phyloP scores from a whole-genome alignment of 2,113 vertebrate genomes.

The Bettongia penicillata region DNA sequence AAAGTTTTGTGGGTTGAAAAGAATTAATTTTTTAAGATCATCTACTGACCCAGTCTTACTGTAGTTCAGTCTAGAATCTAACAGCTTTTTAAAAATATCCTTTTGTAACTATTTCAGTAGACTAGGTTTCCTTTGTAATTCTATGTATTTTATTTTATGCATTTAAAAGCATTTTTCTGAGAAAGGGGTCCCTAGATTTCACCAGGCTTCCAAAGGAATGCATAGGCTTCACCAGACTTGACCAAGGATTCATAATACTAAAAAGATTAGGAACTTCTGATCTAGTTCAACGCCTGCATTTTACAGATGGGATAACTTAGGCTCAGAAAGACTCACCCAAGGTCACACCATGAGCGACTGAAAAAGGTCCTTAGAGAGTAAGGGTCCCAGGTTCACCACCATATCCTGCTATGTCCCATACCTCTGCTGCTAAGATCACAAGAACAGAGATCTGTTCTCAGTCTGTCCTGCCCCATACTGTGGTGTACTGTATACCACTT shows the following conservation, averaged over 20 bases:
- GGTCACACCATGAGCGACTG: background rate
- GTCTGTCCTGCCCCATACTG: too few relatives aligned
- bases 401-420: background rate
- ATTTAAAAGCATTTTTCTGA: background rate
- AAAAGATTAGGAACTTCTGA: background rate
- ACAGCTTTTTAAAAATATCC: too few relatives aligned
- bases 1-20: background rate
- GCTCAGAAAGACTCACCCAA: background rate
- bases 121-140: background rate
- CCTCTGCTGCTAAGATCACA: background rate
- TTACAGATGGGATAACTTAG: conserved; percentile 20
- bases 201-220: background rate
- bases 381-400: background rate
- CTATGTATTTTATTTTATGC: background rate
- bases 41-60: background rate
- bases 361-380: background rate
- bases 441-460: too few relatives aligned
- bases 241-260: background rate
- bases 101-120: background rate
- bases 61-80: background rate
- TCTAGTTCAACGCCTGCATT: background rate
- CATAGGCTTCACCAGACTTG: background rate
- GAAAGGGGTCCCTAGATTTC: background rate
- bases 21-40: background rate
- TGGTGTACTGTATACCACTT: background rate